Evolutionary conservation across 2,797 vertebrate genomes (phyloP), one percentile per base, ranked within the genome.

Genomic region (Amblyopsis hoosieri): DNA sequence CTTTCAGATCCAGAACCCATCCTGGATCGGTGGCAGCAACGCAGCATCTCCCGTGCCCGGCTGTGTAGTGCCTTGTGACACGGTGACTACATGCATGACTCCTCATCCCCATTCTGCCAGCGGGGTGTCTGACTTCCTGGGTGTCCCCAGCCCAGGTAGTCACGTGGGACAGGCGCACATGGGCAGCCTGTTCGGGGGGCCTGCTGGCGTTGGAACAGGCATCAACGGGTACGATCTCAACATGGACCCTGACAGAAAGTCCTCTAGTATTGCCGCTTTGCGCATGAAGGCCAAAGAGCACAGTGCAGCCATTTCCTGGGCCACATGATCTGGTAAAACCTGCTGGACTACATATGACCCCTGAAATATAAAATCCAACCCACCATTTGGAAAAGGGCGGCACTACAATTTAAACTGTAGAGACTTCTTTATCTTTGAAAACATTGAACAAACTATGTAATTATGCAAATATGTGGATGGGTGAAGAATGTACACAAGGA

Each of bases 261-360:
- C 94, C 29, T 99, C 97, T 67, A 99, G 97, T 89, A 99, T 99
- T 1, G 98, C 97, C 0, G 91, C 97, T 31, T 91, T 99, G 83
- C 93, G 98, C 84, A 98, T 99, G 97, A 99, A 99, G 79, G 98
- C 98, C 50, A 99, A 99, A 88, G 98, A 99, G 94, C 97, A 99
- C 94, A 99, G 98, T 3, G 98, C 98, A 0, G 97, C 98, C 64
- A 99, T 99, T 86, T 99, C 98, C 64, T 99, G 97, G 97, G 96
- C 98, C 2, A 98, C 97, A 95, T 99, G 97, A 98, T 88, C 77
- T 45, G 83, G 62, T 59, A 57, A 52, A 47, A 33, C 45, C 64
- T 51, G 66, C 66, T 62, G 72, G 74, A 83, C 58, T 31, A 15
- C 45, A 46, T 48, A 47, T 68, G 77, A 66, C 66, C 74, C 74